These are phyloP conservation scores for Plebejus argus DNA, from an alignment of 2,888 invertebrate genomes.

Conservation along the genomic window DNA sequence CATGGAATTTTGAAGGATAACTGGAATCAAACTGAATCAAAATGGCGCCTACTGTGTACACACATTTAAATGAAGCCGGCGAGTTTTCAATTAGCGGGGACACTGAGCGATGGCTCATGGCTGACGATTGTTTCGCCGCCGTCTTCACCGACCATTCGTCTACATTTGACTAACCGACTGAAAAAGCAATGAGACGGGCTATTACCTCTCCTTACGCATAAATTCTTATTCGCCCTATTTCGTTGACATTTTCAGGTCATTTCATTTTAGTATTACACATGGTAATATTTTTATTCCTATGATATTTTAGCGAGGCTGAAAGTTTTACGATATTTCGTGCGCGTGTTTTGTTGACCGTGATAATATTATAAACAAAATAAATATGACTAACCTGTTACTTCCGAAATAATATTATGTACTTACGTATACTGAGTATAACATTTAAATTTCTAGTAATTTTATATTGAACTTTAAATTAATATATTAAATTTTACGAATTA, in stretches of 20 bases:
- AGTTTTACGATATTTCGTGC: neutral
- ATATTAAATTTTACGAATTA: neutral
- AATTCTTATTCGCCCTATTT: conserved; percentile 55
- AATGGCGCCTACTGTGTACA: neutral
- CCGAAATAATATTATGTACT: neutral
- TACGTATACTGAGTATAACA: neutral
- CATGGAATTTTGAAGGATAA: too few species aligned
- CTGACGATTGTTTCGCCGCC: conserved; percentile 73
- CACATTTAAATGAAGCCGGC: conserved; percentile 64
- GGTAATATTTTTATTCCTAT: conserved; percentile 24
- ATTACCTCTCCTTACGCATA: conserved; percentile 71
- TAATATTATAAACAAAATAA: neutral
- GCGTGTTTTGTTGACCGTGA: neutral
- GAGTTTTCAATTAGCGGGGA: conserved; percentile 77
- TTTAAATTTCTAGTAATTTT: neutral
- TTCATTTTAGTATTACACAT: conserved; percentile 21
- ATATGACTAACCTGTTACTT: neutral
- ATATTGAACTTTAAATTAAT: neutral
- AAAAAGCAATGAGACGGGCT: conserved; percentile 77
- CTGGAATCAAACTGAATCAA: neutral
- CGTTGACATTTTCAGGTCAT: conserved; percentile 36
- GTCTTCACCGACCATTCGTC: conserved; percentile 69
- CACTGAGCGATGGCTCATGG: conserved; percentile 76
- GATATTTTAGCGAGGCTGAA: neutral
- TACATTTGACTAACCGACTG: conserved; percentile 78